These are phyloP conservation scores for Heteromyza rotundicornis DNA, from an alignment of 2,888 invertebrate species.

Conservation along the genomic window DNA sequence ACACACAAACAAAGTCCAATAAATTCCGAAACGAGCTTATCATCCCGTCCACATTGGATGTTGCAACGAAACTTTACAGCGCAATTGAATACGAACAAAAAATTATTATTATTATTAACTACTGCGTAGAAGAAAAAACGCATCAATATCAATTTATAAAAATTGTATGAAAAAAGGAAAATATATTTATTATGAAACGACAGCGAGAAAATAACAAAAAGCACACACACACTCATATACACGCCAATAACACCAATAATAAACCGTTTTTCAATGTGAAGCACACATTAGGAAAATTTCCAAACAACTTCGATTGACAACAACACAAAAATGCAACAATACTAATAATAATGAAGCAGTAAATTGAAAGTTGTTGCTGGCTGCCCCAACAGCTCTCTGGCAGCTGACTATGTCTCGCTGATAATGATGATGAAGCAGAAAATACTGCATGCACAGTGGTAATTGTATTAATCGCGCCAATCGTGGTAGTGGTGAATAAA, in stretches of 20 bases:
- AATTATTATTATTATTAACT: too few species aligned
- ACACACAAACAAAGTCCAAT: too few species aligned
- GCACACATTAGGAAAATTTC: neutral
- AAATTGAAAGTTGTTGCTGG: neutral
- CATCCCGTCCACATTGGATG: too few species aligned
- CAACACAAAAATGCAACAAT: neutral
- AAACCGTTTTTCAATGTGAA: too few species aligned
- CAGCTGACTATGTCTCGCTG: neutral
- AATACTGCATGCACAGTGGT: neutral
- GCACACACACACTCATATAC: neutral
- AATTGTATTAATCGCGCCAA: neutral
- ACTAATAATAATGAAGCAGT: neutral
- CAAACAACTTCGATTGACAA: neutral
- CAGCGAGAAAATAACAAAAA: neutral
- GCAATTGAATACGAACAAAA: too few species aligned
- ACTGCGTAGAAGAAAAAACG: neutral
- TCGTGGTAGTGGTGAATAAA: neutral
- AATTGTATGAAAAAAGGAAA: neutral
- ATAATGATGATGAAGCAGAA: slow-evolving; percentile 4
- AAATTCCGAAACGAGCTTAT: too few species aligned
- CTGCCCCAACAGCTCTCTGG: neutral
- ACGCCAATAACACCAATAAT: too few species aligned
- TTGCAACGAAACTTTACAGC: too few species aligned
- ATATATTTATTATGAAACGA: neutral
- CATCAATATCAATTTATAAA: neutral